phyloP scores from a whole-genome alignment of 2,113 vertebrate species.

The Mus pahari region DNA sequence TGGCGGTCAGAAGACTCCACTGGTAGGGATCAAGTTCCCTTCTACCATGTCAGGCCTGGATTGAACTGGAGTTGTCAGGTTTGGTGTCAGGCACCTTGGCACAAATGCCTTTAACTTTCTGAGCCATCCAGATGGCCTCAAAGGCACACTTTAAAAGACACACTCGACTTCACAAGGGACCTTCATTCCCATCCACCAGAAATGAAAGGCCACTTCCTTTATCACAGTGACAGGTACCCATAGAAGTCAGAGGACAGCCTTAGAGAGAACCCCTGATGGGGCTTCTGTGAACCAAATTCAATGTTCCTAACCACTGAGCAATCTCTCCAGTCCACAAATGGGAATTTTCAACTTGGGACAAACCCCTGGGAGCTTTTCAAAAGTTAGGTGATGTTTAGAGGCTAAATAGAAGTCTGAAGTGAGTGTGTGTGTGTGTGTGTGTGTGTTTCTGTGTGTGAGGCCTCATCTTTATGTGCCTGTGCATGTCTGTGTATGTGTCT shows the following conservation, averaged over 20 bases:
- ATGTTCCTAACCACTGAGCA: neutral
- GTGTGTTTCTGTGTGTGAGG: neutral
- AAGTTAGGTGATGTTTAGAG: neutral
- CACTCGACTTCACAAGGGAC: neutral
- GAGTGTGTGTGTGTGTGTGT: neutral
- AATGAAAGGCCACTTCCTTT: neutral
- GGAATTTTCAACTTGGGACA: neutral
- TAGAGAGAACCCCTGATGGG: too few relatives aligned
- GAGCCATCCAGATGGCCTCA: neutral
- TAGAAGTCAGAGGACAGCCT: neutral
- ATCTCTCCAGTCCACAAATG: neutral
- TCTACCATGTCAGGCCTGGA: neutral
- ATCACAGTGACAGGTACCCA: neutral
- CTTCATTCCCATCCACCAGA: neutral
- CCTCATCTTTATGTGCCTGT: neutral
- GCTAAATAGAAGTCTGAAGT: neutral
- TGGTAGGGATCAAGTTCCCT: too few relatives aligned
- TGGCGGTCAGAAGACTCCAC: neutral
- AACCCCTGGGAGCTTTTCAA: neutral
- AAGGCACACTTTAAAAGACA: neutral
- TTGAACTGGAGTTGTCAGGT: too few relatives aligned
- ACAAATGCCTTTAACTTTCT: neutral
- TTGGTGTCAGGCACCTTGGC: neutral
- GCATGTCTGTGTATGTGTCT: accelerated
- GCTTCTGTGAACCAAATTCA: neutral